Evolutionary conservation across 1,140 invertebrate species (phyloP).

Genomic region (Aphelinus certus): DNA sequence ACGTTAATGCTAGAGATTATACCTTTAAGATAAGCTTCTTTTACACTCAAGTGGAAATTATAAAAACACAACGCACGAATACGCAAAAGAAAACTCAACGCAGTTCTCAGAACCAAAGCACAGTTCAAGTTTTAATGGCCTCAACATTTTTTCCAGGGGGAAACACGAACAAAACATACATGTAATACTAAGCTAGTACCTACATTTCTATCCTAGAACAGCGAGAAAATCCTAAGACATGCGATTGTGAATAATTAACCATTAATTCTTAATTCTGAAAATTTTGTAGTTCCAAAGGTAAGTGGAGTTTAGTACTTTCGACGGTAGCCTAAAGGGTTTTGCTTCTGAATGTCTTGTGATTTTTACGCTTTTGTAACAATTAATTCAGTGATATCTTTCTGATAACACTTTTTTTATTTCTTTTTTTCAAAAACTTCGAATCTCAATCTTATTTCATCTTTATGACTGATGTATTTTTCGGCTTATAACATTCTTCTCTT

Average conservation of each 20-base stretch:
- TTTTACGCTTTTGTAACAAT: slow-evolving; percentile 64
- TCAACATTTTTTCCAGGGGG: slow-evolving; percentile 66
- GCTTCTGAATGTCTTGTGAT: slow-evolving; percentile 61
- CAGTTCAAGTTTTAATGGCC: slow-evolving; percentile 61
- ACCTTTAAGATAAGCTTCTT: slow-evolving; percentile 57
- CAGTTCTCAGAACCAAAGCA: slow-evolving; percentile 53
- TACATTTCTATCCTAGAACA: slow-evolving; percentile 62
- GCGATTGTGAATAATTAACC: slow-evolving; percentile 37
- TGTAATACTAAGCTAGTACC: slow-evolving; percentile 62
- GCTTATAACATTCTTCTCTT: slow-evolving; percentile 42
- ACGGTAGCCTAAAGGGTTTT: slow-evolving; percentile 36
- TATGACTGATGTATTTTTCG: slow-evolving; percentile 31
- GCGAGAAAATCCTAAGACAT: slow-evolving; percentile 66
- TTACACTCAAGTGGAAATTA: slow-evolving; percentile 49
- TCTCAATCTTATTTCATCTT: slow-evolving; percentile 46
- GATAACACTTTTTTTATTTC: slow-evolving; percentile 16
- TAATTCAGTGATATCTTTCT: slow-evolving; percentile 43
- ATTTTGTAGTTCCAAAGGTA: slow-evolving; percentile 36
- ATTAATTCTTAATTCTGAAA: slow-evolving; percentile 29
- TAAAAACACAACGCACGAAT: slow-evolving; percentile 49
- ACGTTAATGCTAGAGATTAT: slow-evolving; percentile 57
- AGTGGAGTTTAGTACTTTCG: slow-evolving; percentile 31
- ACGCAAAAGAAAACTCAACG: slow-evolving; percentile 54
- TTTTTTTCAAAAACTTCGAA: slow-evolving; percentile 45
- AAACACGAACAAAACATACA: slow-evolving; percentile 65